Evolutionary conservation across 2,888 invertebrate genomes (phyloP), one percentile per base, ranked within the genome.

Genomic region (Dorcus parallelipipedus): DNA sequence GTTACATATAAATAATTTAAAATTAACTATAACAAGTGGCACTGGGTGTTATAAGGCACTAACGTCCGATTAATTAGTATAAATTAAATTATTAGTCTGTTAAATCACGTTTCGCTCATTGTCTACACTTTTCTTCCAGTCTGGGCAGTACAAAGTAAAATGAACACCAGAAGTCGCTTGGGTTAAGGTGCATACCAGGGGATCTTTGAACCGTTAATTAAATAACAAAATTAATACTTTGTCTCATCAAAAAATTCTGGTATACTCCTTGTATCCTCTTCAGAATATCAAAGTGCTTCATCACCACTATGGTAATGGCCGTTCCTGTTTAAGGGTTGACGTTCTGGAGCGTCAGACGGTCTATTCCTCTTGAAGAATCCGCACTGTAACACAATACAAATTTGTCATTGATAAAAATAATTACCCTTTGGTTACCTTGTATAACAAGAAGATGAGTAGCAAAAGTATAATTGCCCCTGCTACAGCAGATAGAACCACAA

Each of bases 361-460:
- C 95, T 86, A 79, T 93, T 92, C 73, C 95, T 86, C 76, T 93
- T 93, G 83, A 95, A 95, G 86, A 95, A 95, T 61, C 95, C 95
- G 76, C 91, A 90, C 94, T 95, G 80, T 38, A 82, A 81, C 60
- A 57, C 56, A 45, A 7, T 6, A 5, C 9, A 48, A 45, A 54
- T 47, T 41, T 41, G 2, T 41, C 41, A 9, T 7, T 9, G n/a
- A 7, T 14, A 41, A 41, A 41, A 14, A 14, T 2, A 41, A 41
- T 41, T 20, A 7, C 17, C 23, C 14, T 45, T 45, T 61, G 65
- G 76, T 80, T 76, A 93, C 93, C 86, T 91, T 94, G 75, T 93
- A 91, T 0, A 95, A 81, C 53, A 89, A 78, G 73, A 87, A 88
- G 66, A 93, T 86, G 48, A 95, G 82, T 60, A 95, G 78, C 61